Evolutionary conservation across 1,140 invertebrate species (phyloP).

Genomic region (Sminthurinus signatus): DNA sequence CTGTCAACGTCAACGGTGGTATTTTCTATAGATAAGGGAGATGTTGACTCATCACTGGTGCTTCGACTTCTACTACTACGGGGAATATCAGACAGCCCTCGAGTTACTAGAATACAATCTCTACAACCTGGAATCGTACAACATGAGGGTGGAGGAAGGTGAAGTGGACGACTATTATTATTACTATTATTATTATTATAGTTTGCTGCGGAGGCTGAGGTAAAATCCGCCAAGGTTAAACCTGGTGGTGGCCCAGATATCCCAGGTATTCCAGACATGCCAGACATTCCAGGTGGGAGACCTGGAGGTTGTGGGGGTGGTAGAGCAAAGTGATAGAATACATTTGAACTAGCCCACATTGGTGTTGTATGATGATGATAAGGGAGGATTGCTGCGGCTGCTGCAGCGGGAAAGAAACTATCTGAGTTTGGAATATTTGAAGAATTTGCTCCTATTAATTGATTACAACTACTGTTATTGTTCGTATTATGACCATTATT

Average conservation of each 20-base stretch:
- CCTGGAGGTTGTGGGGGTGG: constrained; percentile 19
- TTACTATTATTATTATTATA: no score
- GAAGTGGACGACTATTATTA: constrained; percentile 20
- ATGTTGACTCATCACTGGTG: constrained; percentile 21
- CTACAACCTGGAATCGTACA: constrained; percentile 37
- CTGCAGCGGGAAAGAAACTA: constrained; percentile 18
- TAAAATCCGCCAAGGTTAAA: constrained; percentile 9
- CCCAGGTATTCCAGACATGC: no score
- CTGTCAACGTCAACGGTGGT: constrained; percentile 27
- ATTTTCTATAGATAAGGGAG: constrained; percentile 16
- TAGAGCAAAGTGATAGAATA: constrained; percentile 41
- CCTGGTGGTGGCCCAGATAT: not conserved
- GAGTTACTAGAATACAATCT: constrained; percentile 25
- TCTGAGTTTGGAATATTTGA: not conserved
- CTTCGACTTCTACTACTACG: constrained; percentile 2
- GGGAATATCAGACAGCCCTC: not conserved
- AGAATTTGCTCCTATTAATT: not conserved
- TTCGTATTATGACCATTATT: no score
- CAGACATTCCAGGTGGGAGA: not conserved
- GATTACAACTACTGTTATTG: not conserved
- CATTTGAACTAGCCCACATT: constrained; percentile 38
- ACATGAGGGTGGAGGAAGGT: constrained; percentile 28
- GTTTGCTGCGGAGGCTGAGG: not conserved
- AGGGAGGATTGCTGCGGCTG: constrained; percentile 27
- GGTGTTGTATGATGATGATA: constrained; percentile 39